Evolutionary conservation across 2,797 vertebrate genomes (phyloP), one percentile per base, ranked within the genome.

Genomic region (Hyperoplus immaculatus): DNA sequence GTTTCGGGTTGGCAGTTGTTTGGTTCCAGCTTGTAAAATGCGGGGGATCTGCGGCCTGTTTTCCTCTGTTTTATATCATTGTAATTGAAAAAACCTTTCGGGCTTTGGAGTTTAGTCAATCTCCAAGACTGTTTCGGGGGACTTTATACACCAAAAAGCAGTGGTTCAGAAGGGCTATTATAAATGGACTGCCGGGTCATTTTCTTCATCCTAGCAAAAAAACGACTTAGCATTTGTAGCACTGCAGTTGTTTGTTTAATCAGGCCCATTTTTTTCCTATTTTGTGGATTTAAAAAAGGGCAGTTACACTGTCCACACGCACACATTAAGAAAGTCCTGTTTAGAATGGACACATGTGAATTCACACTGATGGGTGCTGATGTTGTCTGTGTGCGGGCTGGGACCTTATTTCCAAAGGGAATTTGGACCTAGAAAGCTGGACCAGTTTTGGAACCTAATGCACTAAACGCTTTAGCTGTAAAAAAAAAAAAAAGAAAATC

Each of bases 1-100:
- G n/a, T 62, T 77, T 72, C 55, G 21, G 12, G 38, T 47, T 59
- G 69, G 42, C 57, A 43, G 58, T 62, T 66, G 47, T 18, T 56
- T 49, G 66, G 36, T 45, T 43, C 15, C 16, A 29, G 78, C 63
- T 72, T 38, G n/a, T 16, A 41, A 63, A 66, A 65, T 47, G 60
- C 10, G 61, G 55, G 21, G 41, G 38, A 68, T 46, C 36, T 62
- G 49, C 72, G 21, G 21, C 21, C 21, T 57, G 57, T 43, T 64
- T 47, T 61, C 13, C 13, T 65, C 6, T 8, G 9, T 39, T 70
- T 77, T 39, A 53, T 15, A 49, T 51, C 7, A 15, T 47, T 36
- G 16, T 5, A 46, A 72, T 64, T 57, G 2, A 39, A 47, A 73
- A 14, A 10, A 1, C 9, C 16, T 39, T 56, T 46, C 16, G 13